A percentile compares a stretch with the other conserved stretches of the same genome.
Conservation (phyloP, 2,113 vertebrate species). For the Gallinago undulata region DNA sequence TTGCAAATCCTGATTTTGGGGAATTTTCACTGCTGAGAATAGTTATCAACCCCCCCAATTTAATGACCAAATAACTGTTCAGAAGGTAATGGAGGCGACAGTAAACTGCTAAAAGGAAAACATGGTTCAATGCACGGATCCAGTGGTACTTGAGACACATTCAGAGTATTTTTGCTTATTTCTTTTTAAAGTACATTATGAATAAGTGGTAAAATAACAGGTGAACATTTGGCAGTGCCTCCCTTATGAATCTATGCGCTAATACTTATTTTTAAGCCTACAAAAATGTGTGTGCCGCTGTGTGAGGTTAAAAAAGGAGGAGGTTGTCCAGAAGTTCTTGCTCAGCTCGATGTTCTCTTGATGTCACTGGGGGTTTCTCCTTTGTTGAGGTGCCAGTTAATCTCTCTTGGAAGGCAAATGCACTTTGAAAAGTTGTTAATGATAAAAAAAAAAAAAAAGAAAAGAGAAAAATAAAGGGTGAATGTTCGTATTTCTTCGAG, state of each 20-base stretch:
- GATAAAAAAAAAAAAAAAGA: neutral
- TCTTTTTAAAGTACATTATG: neutral
- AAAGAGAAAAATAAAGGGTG: neutral
- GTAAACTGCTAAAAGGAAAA: neutral
- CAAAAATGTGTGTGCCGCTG: neutral
- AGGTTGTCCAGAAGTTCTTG: neutral
- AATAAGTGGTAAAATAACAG: neutral
- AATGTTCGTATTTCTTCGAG: conserved; percentile 52
- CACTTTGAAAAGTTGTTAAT: neutral
- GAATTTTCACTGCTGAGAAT: neutral
- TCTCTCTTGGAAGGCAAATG: neutral
- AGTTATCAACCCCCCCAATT: neutral
- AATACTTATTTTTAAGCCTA: neutral
- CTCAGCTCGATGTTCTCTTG: neutral
- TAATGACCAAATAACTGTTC: neutral
- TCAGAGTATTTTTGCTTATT: neutral
- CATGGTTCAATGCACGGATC: neutral
- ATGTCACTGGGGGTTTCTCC: neutral
- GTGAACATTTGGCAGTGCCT: neutral
- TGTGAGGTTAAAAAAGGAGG: neutral
- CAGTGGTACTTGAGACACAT: neutral
- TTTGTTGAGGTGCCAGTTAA: neutral
- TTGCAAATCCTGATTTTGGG: neutral
- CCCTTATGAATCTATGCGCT: neutral
- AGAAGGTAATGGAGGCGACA: neutral